Base-by-base conservation (phyloP, 2,797 vertebrate genomes). In the Phyllotis vaccarum region DNA sequence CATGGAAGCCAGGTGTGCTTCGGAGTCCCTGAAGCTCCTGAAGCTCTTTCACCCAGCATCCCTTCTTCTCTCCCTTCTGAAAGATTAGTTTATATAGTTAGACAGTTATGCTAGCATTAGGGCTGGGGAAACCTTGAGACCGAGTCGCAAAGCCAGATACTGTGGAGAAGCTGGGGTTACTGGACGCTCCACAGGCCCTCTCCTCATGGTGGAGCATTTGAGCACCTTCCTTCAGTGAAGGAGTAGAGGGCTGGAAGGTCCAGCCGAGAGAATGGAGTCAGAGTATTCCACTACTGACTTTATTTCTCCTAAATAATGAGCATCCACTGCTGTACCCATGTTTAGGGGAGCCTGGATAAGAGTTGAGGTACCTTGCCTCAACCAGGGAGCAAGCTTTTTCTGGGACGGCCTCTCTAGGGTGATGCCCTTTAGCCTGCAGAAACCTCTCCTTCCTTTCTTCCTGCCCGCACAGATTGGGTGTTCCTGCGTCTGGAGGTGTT, bases 401-500 rank as follows among this genome's bases (percentile, higher is more conserved):
- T n/a, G 2, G 43, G 40, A 62, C 46, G 58, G 80, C 58, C 80
- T 46, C 16, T 75, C 29, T 24, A 0, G 43, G 34, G 27, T 72
- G 34, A 9, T 2, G 52, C 46, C 34, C 64, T 37, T 12, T 52
- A 49, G 31, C 46, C 22, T 6, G 34, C n/a, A 17, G 29, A 62
- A 49, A 27, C 60, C 31, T 31, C 40, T 64, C 17, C 72, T 46
- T 70, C 13, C 79, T 54, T 52, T 10, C 80, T 6, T 8, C 10
- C 85, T 12, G 11, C 19, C 81, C 3, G 74, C 52, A 27, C 64
- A 40, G 6, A n/a, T 56, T 40, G 7, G 74, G 66, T 40, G 22
- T 17, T 2, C 37, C 1, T 0, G 2, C 19, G 29, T 7, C 54
- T 22, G 1, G 21, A 31, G 29, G 7, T 7, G 5, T 6, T 2